phyloP scores from a whole-genome alignment of 2,797 vertebrate species.

The Cheirogaleus major region DNA sequence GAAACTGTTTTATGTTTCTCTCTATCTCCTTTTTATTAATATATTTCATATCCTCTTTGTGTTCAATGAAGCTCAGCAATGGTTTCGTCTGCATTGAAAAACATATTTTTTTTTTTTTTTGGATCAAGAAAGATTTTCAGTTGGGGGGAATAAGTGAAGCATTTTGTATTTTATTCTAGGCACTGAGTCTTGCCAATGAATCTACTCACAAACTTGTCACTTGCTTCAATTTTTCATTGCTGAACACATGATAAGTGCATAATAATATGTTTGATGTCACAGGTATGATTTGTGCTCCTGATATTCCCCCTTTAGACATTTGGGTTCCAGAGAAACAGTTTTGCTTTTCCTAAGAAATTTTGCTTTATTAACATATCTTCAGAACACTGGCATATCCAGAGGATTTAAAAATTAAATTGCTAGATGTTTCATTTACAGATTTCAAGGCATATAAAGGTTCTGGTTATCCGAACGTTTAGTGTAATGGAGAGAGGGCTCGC shows the following conservation, averaged over 20 bases:
- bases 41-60: background rate
- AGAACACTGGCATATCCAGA: background rate
- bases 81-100: background rate
- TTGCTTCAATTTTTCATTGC: background rate
- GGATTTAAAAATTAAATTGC: background rate
- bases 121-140: background rate
- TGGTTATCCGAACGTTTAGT: background rate
- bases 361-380: background rate
- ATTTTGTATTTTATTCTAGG: conserved; percentile 38
- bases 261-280: background rate
- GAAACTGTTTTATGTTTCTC: background rate
- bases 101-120: conserved; percentile 38
- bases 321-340: background rate
- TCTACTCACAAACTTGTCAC: background rate
- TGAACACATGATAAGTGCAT: background rate
- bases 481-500: background rate
- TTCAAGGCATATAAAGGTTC: background rate
- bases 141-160: background rate
- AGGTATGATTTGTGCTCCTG: background rate
- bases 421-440: background rate
- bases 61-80: background rate
- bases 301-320: background rate
- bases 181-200: background rate
- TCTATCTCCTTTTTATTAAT: background rate
- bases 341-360: background rate